phyloP scores from a whole-genome alignment of 2,113 vertebrate genomes.

The Hiodon alosoides region DNA sequence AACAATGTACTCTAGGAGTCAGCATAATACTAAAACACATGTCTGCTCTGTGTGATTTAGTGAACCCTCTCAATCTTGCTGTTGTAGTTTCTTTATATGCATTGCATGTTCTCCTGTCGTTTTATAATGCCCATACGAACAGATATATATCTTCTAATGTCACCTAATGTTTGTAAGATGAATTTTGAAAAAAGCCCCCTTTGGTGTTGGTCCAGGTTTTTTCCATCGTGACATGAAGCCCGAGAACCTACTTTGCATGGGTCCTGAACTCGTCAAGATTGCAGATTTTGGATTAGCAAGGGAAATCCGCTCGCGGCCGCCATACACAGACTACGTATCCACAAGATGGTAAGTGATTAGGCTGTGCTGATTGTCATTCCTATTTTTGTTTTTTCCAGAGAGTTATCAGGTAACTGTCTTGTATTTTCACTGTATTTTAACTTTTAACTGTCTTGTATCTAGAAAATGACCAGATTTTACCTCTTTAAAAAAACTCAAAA shows the following conservation, averaged over 20 bases:
- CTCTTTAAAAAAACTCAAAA: too few relatives aligned
- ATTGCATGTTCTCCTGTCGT: not conserved
- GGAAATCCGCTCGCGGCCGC: constrained; percentile 91
- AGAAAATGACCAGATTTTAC: too few relatives aligned
- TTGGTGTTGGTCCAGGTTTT: constrained; percentile 67
- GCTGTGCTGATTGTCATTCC: too few relatives aligned
- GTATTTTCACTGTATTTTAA: not conserved
- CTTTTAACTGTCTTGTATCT: too few relatives aligned
- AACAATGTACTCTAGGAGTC: not conserved
- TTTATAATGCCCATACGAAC: not conserved
- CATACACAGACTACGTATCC: constrained; percentile 95
- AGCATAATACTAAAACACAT: too few relatives aligned
- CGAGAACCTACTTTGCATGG: constrained; percentile 95
- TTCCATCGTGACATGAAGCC: constrained; percentile 98
- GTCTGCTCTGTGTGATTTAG: not conserved
- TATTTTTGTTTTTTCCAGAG: too few relatives aligned
- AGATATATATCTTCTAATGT: not conserved
- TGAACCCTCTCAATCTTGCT: not conserved
- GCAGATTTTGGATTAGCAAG: constrained; percentile 95
- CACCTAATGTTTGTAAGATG: not conserved
- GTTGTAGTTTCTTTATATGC: not conserved
- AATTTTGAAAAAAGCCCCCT: not conserved
- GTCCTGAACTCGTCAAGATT: constrained; percentile 95
- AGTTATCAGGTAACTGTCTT: not conserved
- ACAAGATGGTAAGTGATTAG: constrained; percentile 81